A percentile compares a stretch with the other conserved stretches of the same genome.
phyloP scores from a whole-genome alignment of 2,888 invertebrate genomes.

The Rutpela maculata region DNA sequence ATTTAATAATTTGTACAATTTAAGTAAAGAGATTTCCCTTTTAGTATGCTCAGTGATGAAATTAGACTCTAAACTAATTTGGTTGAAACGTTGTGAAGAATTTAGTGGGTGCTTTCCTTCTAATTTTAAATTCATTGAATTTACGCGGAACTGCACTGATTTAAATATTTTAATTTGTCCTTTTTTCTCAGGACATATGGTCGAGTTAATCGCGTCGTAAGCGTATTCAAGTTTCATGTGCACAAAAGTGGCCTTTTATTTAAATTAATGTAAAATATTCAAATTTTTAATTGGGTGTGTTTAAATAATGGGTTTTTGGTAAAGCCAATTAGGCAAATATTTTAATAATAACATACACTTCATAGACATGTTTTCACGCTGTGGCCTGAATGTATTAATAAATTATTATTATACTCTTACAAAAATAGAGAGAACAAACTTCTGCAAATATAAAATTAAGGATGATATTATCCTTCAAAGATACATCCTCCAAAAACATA shows the following conservation, averaged over 20 bases:
- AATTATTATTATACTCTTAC: too few species aligned
- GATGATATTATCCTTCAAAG: too few species aligned
- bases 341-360: too few species aligned
- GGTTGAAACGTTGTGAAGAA: constrained; percentile 8
- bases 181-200: background rate
- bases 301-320: too few species aligned
- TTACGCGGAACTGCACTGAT: background rate
- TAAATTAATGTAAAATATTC: background rate
- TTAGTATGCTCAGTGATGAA: background rate
- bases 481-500: too few species aligned
- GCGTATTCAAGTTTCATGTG: background rate
- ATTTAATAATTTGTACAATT: constrained; percentile 11
- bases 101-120: constrained; percentile 5
- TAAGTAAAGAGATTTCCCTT: constrained; percentile 8
- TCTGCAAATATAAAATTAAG: too few species aligned
- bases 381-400: too few species aligned
- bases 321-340: too few species aligned
- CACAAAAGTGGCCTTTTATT: background rate
- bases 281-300: too few species aligned
- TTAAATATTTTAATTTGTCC: constrained; percentile 3
- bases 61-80: background rate
- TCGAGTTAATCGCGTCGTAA: background rate
- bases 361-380: too few species aligned
- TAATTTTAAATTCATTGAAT: constrained; percentile 1
- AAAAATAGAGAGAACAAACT: too few species aligned